Base-by-base conservation (phyloP, 2,113 vertebrate genomes). In the Siniperca knerii region DNA sequence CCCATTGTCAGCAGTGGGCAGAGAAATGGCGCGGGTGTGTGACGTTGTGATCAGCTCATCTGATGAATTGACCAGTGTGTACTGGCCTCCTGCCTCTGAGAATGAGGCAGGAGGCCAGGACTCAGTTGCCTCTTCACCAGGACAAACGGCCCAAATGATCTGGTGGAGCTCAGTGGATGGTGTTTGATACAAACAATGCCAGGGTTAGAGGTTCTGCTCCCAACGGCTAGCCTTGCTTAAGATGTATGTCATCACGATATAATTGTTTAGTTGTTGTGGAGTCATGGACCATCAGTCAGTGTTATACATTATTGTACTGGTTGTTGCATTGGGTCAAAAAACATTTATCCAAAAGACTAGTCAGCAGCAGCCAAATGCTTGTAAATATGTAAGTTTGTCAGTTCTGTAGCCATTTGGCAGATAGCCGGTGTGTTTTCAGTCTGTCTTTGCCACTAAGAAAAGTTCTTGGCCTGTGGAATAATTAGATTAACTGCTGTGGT, bases 51-150 rank as follows among this genome's bases (percentile, higher is more conserved):
- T 29, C 29, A 35, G 78, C 64, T 79, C 3, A 2, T n/a, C 77
- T 73, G 71, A 89, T 90, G 90, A 92, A 92, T 77, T 78, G 64
- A 68, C 11, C 75, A 68, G 86, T 85, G 71, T 84, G 57, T 37
- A 13, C 62, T 62, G 79, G 62, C 73, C 52, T 12, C 8, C 46
- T 82, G 83, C 58, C 74, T 75, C 48, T 65, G 60, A 74, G 54
- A 81, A 71, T 33, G 42, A 25, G 25, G 25, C 25, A 25, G 25
- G 25, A 25, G 25, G 25, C 25, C 25, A 79, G 61, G 15, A 72
- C 69, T 65, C 15, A 5, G 46, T 29, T 55, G 37, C 35, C n/a
- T 72, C 58, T 33, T 65, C 62, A 44, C 64, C 46, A n/a, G 33
- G 70, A 52, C n/a, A 81, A 44, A 55, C 15, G 1, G 66, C 44